These are phyloP conservation scores for Sinocyclocheilus grahami DNA, from an alignment of 2,113 vertebrate genomes.

Conservation along the genomic window DNA sequence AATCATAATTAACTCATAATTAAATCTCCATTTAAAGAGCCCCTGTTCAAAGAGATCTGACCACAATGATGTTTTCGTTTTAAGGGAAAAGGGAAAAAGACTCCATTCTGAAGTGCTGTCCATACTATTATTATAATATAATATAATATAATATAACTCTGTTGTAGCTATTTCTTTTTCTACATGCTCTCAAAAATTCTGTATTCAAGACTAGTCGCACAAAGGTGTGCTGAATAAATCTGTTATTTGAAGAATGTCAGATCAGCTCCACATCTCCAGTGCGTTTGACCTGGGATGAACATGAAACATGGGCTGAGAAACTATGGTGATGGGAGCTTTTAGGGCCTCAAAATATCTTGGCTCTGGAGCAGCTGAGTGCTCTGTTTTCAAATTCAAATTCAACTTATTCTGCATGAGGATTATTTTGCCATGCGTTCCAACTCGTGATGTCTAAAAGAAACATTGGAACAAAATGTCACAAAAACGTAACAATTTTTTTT, in stretches of 20 bases:
- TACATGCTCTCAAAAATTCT: neutral
- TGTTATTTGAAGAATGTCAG: conserved; percentile 25
- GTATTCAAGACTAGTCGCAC: neutral
- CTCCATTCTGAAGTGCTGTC: neutral
- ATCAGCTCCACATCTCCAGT: conserved; percentile 18
- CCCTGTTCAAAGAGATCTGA: neutral
- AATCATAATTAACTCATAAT: neutral
- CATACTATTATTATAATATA: neutral
- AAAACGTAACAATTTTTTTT: neutral
- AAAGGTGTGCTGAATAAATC: neutral
- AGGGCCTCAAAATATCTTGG: conserved; percentile 9
- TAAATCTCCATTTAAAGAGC: conserved; percentile 39
- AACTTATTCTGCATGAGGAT: conserved; percentile 23
- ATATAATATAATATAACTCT: neutral
- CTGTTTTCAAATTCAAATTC: conserved; percentile 29
- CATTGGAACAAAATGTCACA: neutral
- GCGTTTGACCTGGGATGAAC: conserved; percentile 4
- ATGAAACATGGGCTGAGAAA: conserved; percentile 9
- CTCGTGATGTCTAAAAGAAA: neutral
- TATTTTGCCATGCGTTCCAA: conserved; percentile 31
- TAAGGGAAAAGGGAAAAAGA: neutral
- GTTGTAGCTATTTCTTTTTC: neutral
- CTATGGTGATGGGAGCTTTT: neutral
- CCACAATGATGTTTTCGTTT: neutral
- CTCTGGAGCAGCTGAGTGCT: conserved; percentile 10